Evolutionary conservation across 92 coral and sea anemone genomes (phyloP), one percentile per base, ranked within the genome.

Genomic region (Anthopleura xanthogrammica): DNA sequence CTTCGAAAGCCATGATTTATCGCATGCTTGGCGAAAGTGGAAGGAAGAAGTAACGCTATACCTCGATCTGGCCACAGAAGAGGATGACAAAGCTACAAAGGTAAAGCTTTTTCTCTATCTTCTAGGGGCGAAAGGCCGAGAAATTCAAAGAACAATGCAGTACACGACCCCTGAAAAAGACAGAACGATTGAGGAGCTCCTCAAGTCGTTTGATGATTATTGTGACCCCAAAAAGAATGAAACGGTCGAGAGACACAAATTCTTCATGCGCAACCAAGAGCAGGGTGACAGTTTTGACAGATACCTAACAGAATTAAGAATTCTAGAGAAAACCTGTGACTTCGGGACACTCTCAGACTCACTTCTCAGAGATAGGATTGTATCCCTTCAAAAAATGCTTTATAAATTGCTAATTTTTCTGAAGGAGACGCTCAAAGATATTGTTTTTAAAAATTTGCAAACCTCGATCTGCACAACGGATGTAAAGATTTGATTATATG

Each of bases 241-340:
- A 76, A 91, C 91, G 14, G 83, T 86, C 12, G 89, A 89, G 83
- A 60, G 90, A 36, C 83, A 88, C 81, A 88, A 75, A 73, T 86
- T 91, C 75, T 82, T 85, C 81, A 91, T 76, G 24, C 72, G 88
- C 17, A 77, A 57, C 62, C 89, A 90, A 56, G 90, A 90, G 75
- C 80, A 60, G 39, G 85, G 87, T 9, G 89, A 88, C 60, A 14
- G 85, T 36, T 81, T 90, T 14, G 86, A 90, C 14, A 82, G 85
- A 79, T 86, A 85, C 41, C 46, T 85, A 16, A 91, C 90, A 29
- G 90, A 88, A 76, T 81, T 88, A 62, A 85, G 84, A 70, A 52
- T 83, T 57, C 82, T 86, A 29, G 90, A 72, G 50, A 60, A 41
- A 48, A 89, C 82, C 9, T 86, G 92, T 56, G 79, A 80, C 55